Conservation (phyloP, 2,113 vertebrate species). For the Poecile atricapillus region DNA sequence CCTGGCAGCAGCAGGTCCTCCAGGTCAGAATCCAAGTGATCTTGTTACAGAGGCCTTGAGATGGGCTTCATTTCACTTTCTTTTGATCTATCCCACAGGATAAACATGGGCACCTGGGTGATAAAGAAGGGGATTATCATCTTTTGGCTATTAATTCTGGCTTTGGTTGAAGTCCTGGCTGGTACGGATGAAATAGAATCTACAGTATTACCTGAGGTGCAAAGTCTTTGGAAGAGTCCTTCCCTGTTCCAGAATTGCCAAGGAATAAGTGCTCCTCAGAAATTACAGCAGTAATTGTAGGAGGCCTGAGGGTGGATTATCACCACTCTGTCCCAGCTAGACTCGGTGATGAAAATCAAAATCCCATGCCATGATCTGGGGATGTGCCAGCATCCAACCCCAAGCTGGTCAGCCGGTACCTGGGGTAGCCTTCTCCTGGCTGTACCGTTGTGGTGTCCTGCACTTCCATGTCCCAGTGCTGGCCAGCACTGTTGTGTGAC, state of each 20-base stretch:
- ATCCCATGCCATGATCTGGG: not conserved
- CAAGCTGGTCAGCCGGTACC: not conserved
- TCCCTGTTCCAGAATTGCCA: not conserved
- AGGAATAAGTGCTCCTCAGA: not conserved
- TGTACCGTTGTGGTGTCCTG: not conserved
- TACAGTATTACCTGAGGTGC: not conserved
- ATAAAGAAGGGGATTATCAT: not conserved
- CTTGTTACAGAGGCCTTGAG: not conserved
- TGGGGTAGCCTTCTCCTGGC: not conserved
- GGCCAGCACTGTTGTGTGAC: not conserved
- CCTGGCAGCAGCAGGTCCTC: not conserved
- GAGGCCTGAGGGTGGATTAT: not conserved
- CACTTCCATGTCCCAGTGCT: not conserved
- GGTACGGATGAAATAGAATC: accelerated
- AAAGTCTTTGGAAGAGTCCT: not conserved
- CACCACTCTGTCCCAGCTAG: not conserved
- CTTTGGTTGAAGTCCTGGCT: not conserved
- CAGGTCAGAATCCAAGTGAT: not conserved
- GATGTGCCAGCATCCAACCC: not conserved
- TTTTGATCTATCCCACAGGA: not conserved
- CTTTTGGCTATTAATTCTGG: not conserved
- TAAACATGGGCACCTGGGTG: not conserved
- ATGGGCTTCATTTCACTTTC: not conserved
- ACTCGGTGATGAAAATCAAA: not conserved
- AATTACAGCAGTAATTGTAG: not conserved